These are phyloP conservation scores for Trichonephila inaurata DNA, from an alignment of 1,140 invertebrate species.

Conservation along the genomic window DNA sequence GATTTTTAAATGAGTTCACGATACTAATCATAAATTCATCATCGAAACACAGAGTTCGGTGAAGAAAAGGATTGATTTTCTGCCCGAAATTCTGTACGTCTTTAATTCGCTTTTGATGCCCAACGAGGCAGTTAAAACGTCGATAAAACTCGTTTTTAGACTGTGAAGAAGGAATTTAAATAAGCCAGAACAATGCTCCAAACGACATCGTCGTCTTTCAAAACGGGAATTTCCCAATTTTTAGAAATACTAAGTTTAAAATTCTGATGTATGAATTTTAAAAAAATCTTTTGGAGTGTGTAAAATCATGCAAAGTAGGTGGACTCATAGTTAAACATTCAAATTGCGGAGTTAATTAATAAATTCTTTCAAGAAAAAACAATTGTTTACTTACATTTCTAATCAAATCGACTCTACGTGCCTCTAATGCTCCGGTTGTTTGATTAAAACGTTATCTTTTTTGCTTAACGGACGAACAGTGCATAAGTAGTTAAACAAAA, in stretches of 20 bases:
- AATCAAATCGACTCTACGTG: too few relatives aligned
- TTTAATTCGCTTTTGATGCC: neutral
- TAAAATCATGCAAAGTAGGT: neutral
- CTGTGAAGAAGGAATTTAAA: neutral
- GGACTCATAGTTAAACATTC: neutral
- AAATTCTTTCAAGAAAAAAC: too few relatives aligned
- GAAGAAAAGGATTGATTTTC: slow-evolving; percentile 39
- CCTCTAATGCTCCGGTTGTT: too few relatives aligned
- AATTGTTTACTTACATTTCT: too few relatives aligned
- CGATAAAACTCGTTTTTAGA: neutral
- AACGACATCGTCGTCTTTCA: neutral
- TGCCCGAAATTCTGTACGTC: neutral
- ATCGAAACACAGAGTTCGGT: neutral
- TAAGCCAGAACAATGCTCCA: slow-evolving; percentile 41
- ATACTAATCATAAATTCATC: neutral
- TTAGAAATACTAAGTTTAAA: neutral
- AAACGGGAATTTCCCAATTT: neutral
- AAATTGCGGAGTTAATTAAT: neutral
- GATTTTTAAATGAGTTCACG: neutral
- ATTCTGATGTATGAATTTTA: neutral
- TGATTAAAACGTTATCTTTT: too few relatives aligned
- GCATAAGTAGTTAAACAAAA: neutral
- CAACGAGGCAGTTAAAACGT: neutral
- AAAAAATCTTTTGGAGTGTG: neutral
- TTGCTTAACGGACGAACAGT: too few relatives aligned